Base-by-base conservation (phyloP, 2,888 invertebrate species). In the Litoditis marina region DNA sequence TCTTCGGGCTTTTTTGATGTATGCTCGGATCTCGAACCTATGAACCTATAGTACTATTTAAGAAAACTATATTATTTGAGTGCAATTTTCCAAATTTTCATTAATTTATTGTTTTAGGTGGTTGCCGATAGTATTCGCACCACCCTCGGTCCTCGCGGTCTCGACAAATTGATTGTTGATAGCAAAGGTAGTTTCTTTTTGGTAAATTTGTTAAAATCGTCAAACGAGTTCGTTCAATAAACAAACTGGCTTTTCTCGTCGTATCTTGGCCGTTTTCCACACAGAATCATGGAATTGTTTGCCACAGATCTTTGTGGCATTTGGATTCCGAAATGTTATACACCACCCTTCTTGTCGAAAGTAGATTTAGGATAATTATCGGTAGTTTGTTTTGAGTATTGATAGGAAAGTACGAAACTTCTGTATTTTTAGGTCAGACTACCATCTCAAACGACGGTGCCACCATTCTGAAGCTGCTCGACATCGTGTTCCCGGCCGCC, bases 361-460 rank as follows among this genome's bases (percentile, higher is more conserved):
- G n/a, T n/a, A n/a, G n/a, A n/a, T n/a, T n/a, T n/a, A n/a, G n/a
- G n/a, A n/a, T n/a, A n/a, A n/a, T n/a, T n/a, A n/a, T n/a, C n/a
- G n/a, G n/a, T n/a, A n/a, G n/a, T n/a, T n/a, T n/a, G n/a, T n/a
- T n/a, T n/a, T n/a, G n/a, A n/a, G n/a, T n/a, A n/a, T n/a, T n/a
- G n/a, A n/a, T n/a, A n/a, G n/a, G n/a, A n/a, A n/a, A n/a, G n/a
- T n/a, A n/a, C n/a, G n/a, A n/a, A n/a, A n/a, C n/a, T 34, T 34
- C 52, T 30, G 11, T 19, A n/a, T 47, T 34, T 60, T 22, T 71
- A 86, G 86, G 86, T 11, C 92, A 91, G 83, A 91, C 94, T 0
- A 94, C 94, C 2, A 96, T 99, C 76, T 96, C 96, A 1, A 99
- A 99, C 83, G 98, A 99, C 85, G 98, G 98, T 16, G 98, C 98